Conservation (phyloP, 2,797 vertebrate genomes). For the Fistularia tabacaria region DNA sequence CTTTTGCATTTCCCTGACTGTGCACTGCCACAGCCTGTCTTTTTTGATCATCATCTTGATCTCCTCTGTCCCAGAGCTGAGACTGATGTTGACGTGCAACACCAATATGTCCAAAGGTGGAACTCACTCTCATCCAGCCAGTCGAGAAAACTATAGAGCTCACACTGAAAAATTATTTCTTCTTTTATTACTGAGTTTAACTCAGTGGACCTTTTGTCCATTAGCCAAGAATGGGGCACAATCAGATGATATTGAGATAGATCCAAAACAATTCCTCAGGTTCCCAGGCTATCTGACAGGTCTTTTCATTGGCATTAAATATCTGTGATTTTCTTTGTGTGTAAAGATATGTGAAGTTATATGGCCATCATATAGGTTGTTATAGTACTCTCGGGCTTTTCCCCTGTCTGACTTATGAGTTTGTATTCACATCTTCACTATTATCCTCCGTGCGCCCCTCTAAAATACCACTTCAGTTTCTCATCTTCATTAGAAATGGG, state of each 20-base stretch:
- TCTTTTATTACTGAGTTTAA: constrained; percentile 64
- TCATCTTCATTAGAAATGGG: too few species aligned
- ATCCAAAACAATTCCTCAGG: constrained; percentile 37
- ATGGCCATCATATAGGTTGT: constrained; percentile 22
- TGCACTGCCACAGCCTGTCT: constrained; percentile 11
- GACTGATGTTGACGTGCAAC: constrained; percentile 38
- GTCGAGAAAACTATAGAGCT: constrained; percentile 33
- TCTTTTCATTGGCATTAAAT: constrained; percentile 36
- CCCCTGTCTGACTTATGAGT: too few species aligned
- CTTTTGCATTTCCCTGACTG: not conserved
- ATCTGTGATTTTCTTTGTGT: constrained; percentile 6
- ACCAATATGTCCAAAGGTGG: constrained; percentile 23
- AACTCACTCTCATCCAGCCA: constrained; percentile 16
- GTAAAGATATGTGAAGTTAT: constrained; percentile 3
- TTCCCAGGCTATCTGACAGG: constrained; percentile 11
- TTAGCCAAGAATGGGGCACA: constrained; percentile 16
- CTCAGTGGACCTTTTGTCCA: constrained; percentile 48
- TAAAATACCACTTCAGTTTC: too few species aligned
- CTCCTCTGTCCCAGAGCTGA: constrained; percentile 10
- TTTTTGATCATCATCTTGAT: not conserved
- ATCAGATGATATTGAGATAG: constrained; percentile 44
- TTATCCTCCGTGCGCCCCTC: too few species aligned
- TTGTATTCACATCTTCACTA: too few species aligned
- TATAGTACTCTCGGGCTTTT: not conserved
- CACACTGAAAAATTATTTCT: constrained; percentile 52